Evolutionary conservation across 2,113 vertebrate genomes (phyloP), one percentile per base, ranked within the genome.

Genomic region (Menidia beryllina): DNA sequence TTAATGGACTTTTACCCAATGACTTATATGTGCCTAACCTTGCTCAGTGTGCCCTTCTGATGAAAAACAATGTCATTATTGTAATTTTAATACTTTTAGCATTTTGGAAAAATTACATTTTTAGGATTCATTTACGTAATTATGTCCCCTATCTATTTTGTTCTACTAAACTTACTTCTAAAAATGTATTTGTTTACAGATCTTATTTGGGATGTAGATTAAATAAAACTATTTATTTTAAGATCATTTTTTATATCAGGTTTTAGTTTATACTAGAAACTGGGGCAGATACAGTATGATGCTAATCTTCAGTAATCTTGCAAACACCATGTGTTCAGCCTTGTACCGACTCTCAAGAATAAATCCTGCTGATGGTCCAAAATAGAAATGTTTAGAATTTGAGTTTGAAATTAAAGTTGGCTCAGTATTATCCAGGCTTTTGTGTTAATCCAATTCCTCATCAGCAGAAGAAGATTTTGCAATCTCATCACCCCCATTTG

Each of bases 221-320:
- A 27, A n/a, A 15, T 23, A 23, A 50, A 36, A 41, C 1, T 27
- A 12, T 19, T 61, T 47, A 53, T 68, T 12, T 52, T 34, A 21
- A 24, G 21, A 25, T 23, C 25, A 14, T 51, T 49, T 54, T 41
- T 75, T 17, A 53, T 20, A 38, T 54, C 23, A 39, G 24, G 23
- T 7, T 61, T 24, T 39, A 5, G 10, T 10, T 53, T 39, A 54
- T 47, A n/a, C 1, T 3, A 58, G 15, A 53, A 61, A 43, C 53
- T 55, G 15, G 20, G 24, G 12, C 49, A 39, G 27, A 60, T 48
- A 64, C 5, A 34, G 23, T 41, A 43, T 10, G 7, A 48, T 4
- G 24, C 5, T 43, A 30, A 49, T 14, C 50, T 61, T 67, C 1
- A 68, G 68, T 69, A 62, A 57, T 73, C 10, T 57, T 68, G 51